Percentiles rank a stretch among this genome's conserved stretches.
Conservation (phyloP, 2,797 vertebrate species). For the Otolemur crassicaudatus region DNA sequence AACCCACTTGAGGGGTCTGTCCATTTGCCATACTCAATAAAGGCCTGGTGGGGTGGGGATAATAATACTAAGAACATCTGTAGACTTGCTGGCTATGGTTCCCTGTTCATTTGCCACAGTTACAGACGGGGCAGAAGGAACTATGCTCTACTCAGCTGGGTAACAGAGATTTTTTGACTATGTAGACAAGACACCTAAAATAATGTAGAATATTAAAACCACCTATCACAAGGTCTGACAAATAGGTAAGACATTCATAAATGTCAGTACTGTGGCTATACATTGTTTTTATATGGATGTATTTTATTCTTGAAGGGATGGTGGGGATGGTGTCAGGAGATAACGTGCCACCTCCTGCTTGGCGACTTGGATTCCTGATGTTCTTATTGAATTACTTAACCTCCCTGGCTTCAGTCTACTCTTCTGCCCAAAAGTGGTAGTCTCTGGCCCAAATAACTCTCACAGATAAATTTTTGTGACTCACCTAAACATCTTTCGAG, state of each 20-base stretch:
- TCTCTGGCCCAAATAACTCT: not conserved
- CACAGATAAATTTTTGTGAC: not conserved
- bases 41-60: not conserved
- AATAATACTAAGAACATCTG: not conserved
- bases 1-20: constrained; percentile 24
- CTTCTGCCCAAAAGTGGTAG: not conserved
- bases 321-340: not conserved
- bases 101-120: accelerated
- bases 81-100: accelerated
- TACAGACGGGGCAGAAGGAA: not conserved
- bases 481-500: not conserved
- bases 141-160: accelerated
- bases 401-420: not conserved
- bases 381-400: accelerated
- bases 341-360: not conserved
- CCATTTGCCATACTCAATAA: not conserved
- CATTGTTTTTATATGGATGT: not conserved
- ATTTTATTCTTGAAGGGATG: not conserved
- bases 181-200: not conserved
- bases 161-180: not conserved
- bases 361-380: too few species aligned
- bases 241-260: too few species aligned
- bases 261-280: not conserved
- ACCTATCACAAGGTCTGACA: not conserved
- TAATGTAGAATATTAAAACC: not conserved